Percentiles rank a stretch among this genome's conserved stretches.
Evolutionary conservation across 2,113 vertebrate species (phyloP).

Genomic region (Gnathonemus longibarbis): DNA sequence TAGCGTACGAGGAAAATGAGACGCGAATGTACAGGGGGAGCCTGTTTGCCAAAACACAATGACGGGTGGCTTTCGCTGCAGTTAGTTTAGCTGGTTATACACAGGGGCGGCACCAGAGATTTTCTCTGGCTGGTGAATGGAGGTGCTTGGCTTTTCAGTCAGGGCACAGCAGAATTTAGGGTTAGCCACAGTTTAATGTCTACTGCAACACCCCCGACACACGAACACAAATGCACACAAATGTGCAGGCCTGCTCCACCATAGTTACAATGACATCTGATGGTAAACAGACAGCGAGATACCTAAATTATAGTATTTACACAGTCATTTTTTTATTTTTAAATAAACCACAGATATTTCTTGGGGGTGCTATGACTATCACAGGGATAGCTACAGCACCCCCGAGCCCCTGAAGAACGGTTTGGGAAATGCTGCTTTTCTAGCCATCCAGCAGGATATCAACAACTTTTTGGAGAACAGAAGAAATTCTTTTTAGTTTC

Average conservation of each 20-base stretch:
- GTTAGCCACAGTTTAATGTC: background rate
- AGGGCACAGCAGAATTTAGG: background rate
- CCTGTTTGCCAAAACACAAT: background rate
- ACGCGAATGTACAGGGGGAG: background rate
- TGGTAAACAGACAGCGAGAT: background rate
- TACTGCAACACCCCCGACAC: background rate
- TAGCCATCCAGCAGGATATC: background rate
- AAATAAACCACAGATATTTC: background rate
- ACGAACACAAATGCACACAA: background rate
- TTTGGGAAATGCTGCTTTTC: background rate
- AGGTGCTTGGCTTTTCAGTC: background rate
- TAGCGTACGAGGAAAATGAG: background rate
- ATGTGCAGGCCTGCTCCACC: background rate
- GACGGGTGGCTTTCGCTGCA: background rate
- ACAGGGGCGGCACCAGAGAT: background rate
- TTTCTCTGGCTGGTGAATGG: background rate
- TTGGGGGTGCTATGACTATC: background rate
- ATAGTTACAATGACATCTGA: background rate
- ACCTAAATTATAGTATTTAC: background rate
- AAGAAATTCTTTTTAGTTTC: background rate
- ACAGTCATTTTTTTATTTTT: background rate
- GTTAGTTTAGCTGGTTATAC: background rate
- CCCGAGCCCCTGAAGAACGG: background rate
- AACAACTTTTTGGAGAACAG: background rate
- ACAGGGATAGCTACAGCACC: background rate